A percentile compares a stretch with the other conserved stretches of the same genome.
phyloP scores from a whole-genome alignment of 1,140 invertebrate genomes.

The fruit fly (Drosophila melanogaster) region DNA sequence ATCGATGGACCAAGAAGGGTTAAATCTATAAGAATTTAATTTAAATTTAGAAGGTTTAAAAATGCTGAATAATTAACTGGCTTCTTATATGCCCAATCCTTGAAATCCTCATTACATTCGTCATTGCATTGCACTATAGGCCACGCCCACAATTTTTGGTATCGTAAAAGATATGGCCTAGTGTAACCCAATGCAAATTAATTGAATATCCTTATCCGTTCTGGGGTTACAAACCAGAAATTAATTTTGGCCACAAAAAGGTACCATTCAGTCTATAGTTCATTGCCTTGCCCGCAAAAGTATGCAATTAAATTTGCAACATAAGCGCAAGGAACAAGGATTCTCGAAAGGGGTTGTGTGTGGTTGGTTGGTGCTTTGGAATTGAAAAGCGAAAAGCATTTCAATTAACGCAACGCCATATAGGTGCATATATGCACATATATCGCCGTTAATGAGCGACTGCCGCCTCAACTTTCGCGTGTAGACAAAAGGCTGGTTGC shows the following conservation, averaged over 20 bases:
- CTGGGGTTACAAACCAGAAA: no score
- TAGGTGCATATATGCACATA: constrained; percentile 17
- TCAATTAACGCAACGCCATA: constrained; percentile 49
- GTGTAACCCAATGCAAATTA: no score
- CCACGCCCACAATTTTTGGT: no score
- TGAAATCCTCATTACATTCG: neutral
- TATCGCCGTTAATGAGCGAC: constrained; percentile 56
- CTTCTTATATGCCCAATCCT: neutral
- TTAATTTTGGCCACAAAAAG: no score
- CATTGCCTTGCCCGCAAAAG: constrained; percentile 10
- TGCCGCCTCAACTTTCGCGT: constrained; percentile 38
- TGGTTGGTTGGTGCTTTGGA: neutral
- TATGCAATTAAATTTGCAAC: constrained; percentile 47
- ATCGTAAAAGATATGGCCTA: no score
- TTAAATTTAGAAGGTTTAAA: no score
- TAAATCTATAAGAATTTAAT: neutral
- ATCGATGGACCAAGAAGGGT: neutral
- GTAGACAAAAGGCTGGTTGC: constrained; percentile 33
- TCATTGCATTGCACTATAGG: neutral
- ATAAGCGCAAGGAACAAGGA: constrained; percentile 27
- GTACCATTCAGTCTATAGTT: no score
- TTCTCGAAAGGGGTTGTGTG: neutral
- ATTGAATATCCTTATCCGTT: no score
- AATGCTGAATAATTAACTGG: neutral
- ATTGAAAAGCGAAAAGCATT: constrained; percentile 64